These are phyloP conservation scores for Andrena fulva DNA, from an alignment of 2,888 invertebrate genomes.

Conservation along the genomic window DNA sequence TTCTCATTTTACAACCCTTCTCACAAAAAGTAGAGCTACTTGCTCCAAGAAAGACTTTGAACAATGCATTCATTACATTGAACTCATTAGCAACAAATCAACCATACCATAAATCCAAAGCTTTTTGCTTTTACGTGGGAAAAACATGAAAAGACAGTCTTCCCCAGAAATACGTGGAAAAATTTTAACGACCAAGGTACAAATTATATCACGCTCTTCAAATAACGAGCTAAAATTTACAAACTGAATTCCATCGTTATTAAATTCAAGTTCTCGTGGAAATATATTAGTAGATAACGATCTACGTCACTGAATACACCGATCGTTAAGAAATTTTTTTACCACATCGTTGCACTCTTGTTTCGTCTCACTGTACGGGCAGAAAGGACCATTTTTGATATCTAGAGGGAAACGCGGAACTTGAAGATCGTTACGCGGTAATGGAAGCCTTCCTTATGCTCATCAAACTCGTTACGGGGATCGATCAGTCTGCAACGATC, in stretches of 20 bases:
- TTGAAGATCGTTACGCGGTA: slow-evolving; percentile 27
- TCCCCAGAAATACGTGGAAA: no score
- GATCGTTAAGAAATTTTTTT: background rate
- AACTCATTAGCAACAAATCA: slow-evolving; percentile 17
- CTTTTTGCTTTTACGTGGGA: background rate
- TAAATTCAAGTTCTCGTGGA: background rate
- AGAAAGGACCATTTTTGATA: background rate
- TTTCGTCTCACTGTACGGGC: background rate
- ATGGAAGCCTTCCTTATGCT: slow-evolving; percentile 48
- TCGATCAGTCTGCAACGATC: slow-evolving; percentile 70
- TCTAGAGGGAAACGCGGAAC: background rate
- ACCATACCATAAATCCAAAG: background rate
- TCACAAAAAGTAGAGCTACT: no score
- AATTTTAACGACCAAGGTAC: background rate
- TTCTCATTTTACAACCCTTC: no score
- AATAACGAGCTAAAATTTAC: background rate
- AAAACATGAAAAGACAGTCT: background rate
- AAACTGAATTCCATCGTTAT: background rate
- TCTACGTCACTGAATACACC: background rate
- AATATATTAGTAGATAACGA: background rate
- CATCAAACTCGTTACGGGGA: slow-evolving; percentile 53
- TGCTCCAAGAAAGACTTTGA: background rate
- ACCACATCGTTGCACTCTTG: background rate
- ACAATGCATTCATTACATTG: background rate
- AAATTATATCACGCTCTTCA: background rate